phyloP scores from a whole-genome alignment of 2,797 vertebrate species.

The Syngnathus rostellatus region DNA sequence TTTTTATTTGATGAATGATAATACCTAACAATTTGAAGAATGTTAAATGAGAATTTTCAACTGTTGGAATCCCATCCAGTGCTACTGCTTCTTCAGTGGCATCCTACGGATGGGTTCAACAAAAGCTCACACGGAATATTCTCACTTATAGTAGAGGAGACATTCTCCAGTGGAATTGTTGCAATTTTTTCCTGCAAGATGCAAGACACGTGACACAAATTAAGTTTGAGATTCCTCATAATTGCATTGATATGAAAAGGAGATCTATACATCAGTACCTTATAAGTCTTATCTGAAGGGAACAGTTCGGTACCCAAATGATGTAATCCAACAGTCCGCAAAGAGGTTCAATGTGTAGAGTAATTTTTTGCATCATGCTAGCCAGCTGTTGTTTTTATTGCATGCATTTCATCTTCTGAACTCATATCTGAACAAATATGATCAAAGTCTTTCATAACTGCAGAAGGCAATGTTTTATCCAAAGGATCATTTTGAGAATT shows the following conservation, averaged over 20 bases:
- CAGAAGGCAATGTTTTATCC: neutral
- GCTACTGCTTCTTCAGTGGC: neutral
- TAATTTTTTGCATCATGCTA: conserved; percentile 17
- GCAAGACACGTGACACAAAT: neutral
- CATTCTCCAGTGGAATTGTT: neutral
- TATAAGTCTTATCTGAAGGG: neutral
- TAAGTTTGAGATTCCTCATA: neutral
- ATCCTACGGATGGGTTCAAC: neutral
- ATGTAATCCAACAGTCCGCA: conserved; percentile 2
- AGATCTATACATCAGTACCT: neutral
- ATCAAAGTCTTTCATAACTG: neutral
- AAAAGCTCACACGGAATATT: neutral
- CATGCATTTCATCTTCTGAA: neutral
- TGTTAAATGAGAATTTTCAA: neutral
- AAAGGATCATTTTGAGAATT: neutral
- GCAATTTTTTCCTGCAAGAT: neutral
- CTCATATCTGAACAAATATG: neutral
- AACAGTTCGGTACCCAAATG: neutral
- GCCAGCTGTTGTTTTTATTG: conserved; percentile 8
- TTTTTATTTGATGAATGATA: no score
- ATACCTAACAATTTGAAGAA: neutral
- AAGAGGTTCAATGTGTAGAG: neutral
- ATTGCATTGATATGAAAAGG: neutral
- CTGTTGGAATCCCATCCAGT: neutral
- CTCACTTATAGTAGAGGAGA: neutral